Base-by-base conservation (phyloP, 1,140 invertebrate species). In the Oncopeltus fasciatus region DNA sequence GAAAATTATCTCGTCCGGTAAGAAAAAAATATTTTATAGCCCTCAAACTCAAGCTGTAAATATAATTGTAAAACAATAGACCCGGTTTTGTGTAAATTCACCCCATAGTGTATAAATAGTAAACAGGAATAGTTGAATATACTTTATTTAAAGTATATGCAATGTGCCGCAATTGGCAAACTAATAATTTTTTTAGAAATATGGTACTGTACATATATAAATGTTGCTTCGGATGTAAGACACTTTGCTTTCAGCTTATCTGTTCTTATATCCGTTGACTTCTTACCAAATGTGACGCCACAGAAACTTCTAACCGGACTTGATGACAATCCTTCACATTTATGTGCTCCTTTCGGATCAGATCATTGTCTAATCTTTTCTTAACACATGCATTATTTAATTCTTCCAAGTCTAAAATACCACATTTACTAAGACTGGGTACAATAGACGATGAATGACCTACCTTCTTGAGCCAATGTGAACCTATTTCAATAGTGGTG, bases 331-430 rank as follows among this genome's bases (percentile, higher is more conserved):
- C 49, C 49, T 53, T 53, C 49, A 53, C 49, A 53, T 53, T 53
- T 53, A 53, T 53, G 49, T 53, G 49, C 49, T 61, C 47, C 27
- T 61, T 61, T 49, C 59, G 29, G 59, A 61, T 43, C 59, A 61
- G 26, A 46, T 61, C 47, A 27, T 49, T 29, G 46, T 61, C 59
- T 49, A 61, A 61, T 49, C 27, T 61, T 51, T 61, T 47, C 24
- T 29, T 61, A 59, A 33, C n/a, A 61, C n/a, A 51, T 44, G 38
- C 59, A 61, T 29, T 61, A 24, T 53, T 53, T 53, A 53, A 24
- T 53, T 24, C 49, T 24, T 53, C 49, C 20, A 53, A 24, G 49
- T 53, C 49, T 53, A 53, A 53, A 53, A 53, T 53, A 26, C 49
- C 49, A 12, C 14, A 24, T 14, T 53, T 8, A 53, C 21, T 24